Evolutionary conservation across 2,113 vertebrate species (phyloP), one percentile per base, ranked within the genome.

Genomic region (Rhipidura dahli): DNA sequence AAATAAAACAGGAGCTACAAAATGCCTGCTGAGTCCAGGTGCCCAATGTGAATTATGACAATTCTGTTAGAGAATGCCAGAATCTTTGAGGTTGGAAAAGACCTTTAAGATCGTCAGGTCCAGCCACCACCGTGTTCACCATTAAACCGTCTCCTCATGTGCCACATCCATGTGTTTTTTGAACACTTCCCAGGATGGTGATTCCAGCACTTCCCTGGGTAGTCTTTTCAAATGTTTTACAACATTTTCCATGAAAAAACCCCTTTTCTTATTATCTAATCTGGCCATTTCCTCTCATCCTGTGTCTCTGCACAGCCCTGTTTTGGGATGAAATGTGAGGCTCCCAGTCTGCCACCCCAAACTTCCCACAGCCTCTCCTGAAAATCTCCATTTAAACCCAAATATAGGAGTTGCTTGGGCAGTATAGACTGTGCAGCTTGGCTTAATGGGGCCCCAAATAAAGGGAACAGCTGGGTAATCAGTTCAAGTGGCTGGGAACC

Each of bases 391-490:
- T 42, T 79, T 50, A 44, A 86, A 42, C 24, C 37, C n/a, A 21
- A 5, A 19, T 27, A 6, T 1, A 71, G 87, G 85, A 83, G 83
- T 70, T 49, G 33, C 21, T 50, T 31, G 88, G 64, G 76, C 84
- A 27, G 4, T 30, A 37, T 0, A 51, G 71, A 3, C 35, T 1
- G 18, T 3, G 30, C 66, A 54, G 23, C 30, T 5, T 8, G 12
- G 0, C 75, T 79, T 35, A 69, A 51, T 30, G 4, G 44, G 83
- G 73, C 68, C 75, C 84, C 72, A 30, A 60, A 89, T 56, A 90
- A 86, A 45, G 35, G 68, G 82, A 95, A 78, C 95, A 93, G 75
- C 94, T 90, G 94, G 81, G 91, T 90, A 95, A 97, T 96, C 87
- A 92, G 91, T 89, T 87, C 65, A 33, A 94, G 95, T 87, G 92